These are phyloP conservation scores for Cepphus grylle DNA, from an alignment of 2,113 vertebrate species.

Conservation along the genomic window DNA sequence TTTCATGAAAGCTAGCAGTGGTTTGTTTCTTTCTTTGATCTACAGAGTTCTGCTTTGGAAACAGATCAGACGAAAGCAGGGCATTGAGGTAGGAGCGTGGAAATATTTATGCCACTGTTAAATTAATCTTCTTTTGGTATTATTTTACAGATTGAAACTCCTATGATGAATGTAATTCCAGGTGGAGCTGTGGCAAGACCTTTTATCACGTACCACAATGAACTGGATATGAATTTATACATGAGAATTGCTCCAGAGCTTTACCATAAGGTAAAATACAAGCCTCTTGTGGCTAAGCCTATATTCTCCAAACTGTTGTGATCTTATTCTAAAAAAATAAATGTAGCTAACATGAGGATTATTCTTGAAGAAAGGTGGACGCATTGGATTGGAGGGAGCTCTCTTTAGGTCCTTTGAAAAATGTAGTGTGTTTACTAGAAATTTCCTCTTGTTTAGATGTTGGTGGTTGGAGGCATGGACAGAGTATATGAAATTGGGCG, in stretches of 20 bases:
- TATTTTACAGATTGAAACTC: conserved; percentile 89
- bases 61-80: background rate
- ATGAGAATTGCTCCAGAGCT: conserved; percentile 98
- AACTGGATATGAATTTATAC: conserved; percentile 95
- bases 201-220: conserved; percentile 97
- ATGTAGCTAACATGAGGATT: background rate
- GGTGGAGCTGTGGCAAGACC: conserved; percentile 94
- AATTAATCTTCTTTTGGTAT: background rate
- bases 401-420: background rate
- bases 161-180: conserved; percentile 98
- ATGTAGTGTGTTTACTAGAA: background rate
- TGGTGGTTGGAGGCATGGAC: conserved; percentile 96
- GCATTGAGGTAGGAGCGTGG: background rate
- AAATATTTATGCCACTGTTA: background rate
- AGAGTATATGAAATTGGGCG: conserved; percentile 96
- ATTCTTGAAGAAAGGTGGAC: background rate
- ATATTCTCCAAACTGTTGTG: background rate
- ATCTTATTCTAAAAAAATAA: background rate
- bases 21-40: background rate
- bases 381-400: background rate
- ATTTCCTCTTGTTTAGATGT: conserved; percentile 79
- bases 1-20: background rate
- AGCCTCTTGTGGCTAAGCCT: background rate
- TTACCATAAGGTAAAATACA: conserved; percentile 89
- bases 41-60: background rate